A percentile compares a stretch with the other conserved stretches of the same genome.
phyloP scores from a whole-genome alignment of 2,888 invertebrate species.

The Acrocyrtus sp. region DNA sequence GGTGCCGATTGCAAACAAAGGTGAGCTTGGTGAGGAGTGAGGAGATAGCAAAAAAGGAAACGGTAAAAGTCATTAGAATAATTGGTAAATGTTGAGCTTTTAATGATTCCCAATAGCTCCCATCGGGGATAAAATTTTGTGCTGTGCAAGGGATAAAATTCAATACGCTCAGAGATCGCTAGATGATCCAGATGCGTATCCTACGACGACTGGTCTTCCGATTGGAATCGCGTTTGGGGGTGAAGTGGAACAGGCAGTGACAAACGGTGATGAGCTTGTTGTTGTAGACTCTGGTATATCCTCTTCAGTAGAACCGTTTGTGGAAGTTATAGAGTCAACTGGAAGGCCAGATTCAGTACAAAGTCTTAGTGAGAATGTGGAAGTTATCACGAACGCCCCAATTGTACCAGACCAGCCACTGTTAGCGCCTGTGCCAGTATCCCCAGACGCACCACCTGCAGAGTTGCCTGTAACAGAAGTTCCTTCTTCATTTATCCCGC shows the following conservation, averaged over 20 bases:
- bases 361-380: not conserved
- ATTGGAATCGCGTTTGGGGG: constrained; percentile 4
- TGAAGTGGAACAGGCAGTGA: constrained; percentile 16
- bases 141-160: constrained; percentile 54
- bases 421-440: not conserved
- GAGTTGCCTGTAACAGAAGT: constrained; percentile 7
- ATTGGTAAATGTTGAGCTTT: too few species aligned
- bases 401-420: constrained; percentile 1
- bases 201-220: constrained; percentile 26
- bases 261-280: not conserved
- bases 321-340: constrained; percentile 27
- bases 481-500: too few species aligned
- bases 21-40: too few species aligned
- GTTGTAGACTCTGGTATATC: constrained; percentile 16
- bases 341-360: constrained; percentile 11
- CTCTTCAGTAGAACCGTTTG: not conserved
- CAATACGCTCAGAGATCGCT: constrained; percentile 37
- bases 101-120: not conserved
- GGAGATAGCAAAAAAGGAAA: too few species aligned
- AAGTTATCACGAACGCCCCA: not conserved
- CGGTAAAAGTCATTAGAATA: too few species aligned
- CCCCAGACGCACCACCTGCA: constrained; percentile 3
- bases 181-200: constrained; percentile 32
- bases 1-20: not conserved
- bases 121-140: constrained; percentile 37